These are phyloP conservation scores for Scaeva pyrastri DNA, from an alignment of 2,888 invertebrate species.

Conservation along the genomic window DNA sequence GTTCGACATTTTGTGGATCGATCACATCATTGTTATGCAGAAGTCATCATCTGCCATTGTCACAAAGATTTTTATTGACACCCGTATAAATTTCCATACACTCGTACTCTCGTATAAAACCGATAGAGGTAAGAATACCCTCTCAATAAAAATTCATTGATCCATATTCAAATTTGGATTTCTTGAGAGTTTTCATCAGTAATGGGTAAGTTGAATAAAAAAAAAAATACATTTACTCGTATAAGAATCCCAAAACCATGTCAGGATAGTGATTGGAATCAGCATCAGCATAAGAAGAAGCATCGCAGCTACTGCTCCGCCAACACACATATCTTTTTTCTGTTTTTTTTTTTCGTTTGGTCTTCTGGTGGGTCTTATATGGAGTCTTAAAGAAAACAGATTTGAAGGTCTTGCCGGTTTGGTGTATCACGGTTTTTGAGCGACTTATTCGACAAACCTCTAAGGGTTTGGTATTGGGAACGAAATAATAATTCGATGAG, in stretches of 20 bases:
- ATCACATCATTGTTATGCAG: slow-evolving; percentile 62
- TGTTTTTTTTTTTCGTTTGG: neutral
- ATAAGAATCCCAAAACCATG: slow-evolving; percentile 31
- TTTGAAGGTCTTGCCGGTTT: neutral
- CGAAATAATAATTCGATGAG: neutral
- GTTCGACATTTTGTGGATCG: neutral
- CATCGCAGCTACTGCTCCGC: neutral
- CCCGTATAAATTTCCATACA: slow-evolving; percentile 71
- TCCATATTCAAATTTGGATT: slow-evolving; percentile 72
- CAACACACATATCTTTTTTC: slow-evolving; percentile 12
- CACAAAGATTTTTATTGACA: slow-evolving; percentile 72
- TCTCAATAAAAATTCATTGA: slow-evolving; percentile 74
- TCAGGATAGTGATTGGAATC: slow-evolving; percentile 63
- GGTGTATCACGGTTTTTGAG: neutral
- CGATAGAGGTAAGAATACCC: slow-evolving; percentile 56
- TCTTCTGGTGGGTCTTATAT: neutral
- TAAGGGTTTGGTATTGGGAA: neutral
- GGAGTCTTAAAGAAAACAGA: neutral
- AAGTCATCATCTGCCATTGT: slow-evolving; percentile 68
- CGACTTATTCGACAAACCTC: neutral
- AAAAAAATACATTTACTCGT: slow-evolving; percentile 5
- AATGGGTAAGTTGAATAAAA: neutral
- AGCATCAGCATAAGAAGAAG: slow-evolving; percentile 15
- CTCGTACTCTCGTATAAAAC: neutral
- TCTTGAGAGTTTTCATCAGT: slow-evolving; percentile 21